Evolutionary conservation across 1,140 invertebrate genomes (phyloP), one percentile per base, ranked within the genome.

Genomic region (Anastatus disparis): DNA sequence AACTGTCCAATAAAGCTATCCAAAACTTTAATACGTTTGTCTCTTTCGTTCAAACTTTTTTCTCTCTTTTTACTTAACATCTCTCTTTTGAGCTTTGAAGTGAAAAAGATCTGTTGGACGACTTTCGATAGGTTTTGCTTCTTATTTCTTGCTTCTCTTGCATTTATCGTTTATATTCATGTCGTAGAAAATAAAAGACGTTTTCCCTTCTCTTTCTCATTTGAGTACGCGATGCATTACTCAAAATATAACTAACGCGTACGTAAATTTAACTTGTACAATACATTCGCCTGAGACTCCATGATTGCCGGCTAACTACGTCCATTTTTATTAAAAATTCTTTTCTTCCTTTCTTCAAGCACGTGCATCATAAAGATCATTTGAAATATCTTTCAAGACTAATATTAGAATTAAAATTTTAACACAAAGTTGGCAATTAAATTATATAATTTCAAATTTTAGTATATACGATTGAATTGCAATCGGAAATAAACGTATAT

Each of bases 181-280:
- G 42, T 15, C 61, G 72, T 76, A n/a, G 72, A 78, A 82, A 82
- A 81, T 82, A 82, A 82, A 81, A 75, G 71, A 35, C 35, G 8
- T 31, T 17, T 22, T 3, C 50, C 13, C 44, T 50, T 27, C 27
- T 46, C 17, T 74, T 70, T 70, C 38, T 63, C n/a, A n/a, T n/a
- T n/a, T n/a, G n/a, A n/a, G n/a, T n/a, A 74, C 70, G 65, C 76
- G 78, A 78, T 75, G 76, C 75, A 74, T 77, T 75, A 74, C 78
- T 79, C 75, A 76, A 81, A 81, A 81, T 80, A 81, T 70, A 68
- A 75, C 58, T n/a, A n/a, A n/a, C n/a, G n/a, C n/a, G n/a, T n/a
- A n/a, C n/a, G n/a, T n/a, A n/a, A n/a, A n/a, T n/a, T n/a, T n/a
- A n/a, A n/a, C n/a, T n/a, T n/a, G n/a, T n/a, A n/a, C n/a, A n/a